Base-by-base conservation (phyloP, 2,797 vertebrate species). In the Enteromius argenteus region DNA sequence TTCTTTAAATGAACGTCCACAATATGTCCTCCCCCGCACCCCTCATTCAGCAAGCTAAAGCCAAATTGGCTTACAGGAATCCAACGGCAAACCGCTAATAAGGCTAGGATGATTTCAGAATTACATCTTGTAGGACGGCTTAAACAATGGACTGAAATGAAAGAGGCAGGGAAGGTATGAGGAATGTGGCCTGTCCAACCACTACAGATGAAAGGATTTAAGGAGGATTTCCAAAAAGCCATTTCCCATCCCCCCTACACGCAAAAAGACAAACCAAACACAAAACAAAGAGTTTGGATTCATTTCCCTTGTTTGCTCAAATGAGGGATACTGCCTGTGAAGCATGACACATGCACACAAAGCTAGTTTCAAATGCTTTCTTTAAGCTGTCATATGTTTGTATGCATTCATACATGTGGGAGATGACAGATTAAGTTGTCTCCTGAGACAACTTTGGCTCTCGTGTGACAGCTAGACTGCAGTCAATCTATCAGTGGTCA, bases 1-100 rank as follows among this genome's bases (percentile, higher is more conserved):
- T 44, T 79, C 69, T 84, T 84, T 87, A 87, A 87, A 90, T 86
- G 53, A 82, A 4, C 32, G 78, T 19, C 3, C 86, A 80, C 67
- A 76, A 80, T 75, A 30, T 3, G 13, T 19, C 64, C 51, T 58
- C 30, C 79, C 77, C 81, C 30, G 11, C 10, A n/a, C 37, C 23
- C 19, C 30, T 32, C 53, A 71, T 84, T 69, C 30, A 60, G 32
- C 58, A 53, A 32, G 32, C 53, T 79, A 60, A 72, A 84, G 76
- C 39, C 67, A 74, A 62, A 75, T 62, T 74, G 56, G 81, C 78
- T 60, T 68, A 75, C 42, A 53, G 14, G 56, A 81, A 81, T 64
- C 73, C 81, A 71, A 66, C 68, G 35, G 46, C 72, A 72, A 86
- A 75, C 30, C 73, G 14, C 68, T 49, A 32, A 83, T n/a, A 60